phyloP scores from a whole-genome alignment of 1,140 invertebrate genomes.

The Xylocopa sonorina region DNA sequence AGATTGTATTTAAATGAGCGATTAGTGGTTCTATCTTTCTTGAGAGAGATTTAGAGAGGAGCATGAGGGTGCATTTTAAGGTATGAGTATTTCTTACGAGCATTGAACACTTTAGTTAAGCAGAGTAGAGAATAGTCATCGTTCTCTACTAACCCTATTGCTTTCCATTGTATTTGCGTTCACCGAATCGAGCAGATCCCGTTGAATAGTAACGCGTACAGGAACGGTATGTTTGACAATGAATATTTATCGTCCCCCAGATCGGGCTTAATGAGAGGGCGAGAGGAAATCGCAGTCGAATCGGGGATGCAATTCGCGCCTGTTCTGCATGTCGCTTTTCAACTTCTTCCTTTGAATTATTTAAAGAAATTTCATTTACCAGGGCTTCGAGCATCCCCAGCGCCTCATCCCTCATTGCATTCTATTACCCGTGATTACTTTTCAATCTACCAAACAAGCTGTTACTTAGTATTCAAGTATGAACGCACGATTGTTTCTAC shows the following conservation, averaged over 20 bases:
- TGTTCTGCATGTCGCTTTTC: slow-evolving; percentile 8
- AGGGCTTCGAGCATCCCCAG: slow-evolving; percentile 11
- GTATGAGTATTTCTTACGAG: neutral
- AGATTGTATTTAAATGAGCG: too few relatives aligned
- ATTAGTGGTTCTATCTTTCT: too few relatives aligned
- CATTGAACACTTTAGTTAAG: neutral
- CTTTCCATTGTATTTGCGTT: neutral
- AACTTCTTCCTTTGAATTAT: slow-evolving; percentile 23
- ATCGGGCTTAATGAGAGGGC: slow-evolving; percentile 75
- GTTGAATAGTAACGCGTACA: slow-evolving; percentile 12
- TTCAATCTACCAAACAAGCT: too few relatives aligned
- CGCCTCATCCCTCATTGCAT: too few relatives aligned
- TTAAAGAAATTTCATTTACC: slow-evolving; percentile 50
- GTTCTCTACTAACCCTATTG: slow-evolving; percentile 14
- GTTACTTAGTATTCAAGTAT: too few relatives aligned
- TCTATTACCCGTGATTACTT: too few relatives aligned
- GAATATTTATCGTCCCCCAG: slow-evolving; percentile 79
- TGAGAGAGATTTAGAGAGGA: too few relatives aligned
- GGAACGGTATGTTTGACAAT: slow-evolving; percentile 55
- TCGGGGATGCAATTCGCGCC: slow-evolving; percentile 35
- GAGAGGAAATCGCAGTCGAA: slow-evolving; percentile 16
- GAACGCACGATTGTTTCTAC: neutral
- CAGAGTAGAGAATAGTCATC: neutral
- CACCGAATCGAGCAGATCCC: neutral
- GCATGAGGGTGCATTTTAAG: too few relatives aligned